Percentiles rank a stretch among this genome's conserved stretches.
phyloP scores from a whole-genome alignment of 2,797 vertebrate species.

The Toxotes lorentzi region DNA sequence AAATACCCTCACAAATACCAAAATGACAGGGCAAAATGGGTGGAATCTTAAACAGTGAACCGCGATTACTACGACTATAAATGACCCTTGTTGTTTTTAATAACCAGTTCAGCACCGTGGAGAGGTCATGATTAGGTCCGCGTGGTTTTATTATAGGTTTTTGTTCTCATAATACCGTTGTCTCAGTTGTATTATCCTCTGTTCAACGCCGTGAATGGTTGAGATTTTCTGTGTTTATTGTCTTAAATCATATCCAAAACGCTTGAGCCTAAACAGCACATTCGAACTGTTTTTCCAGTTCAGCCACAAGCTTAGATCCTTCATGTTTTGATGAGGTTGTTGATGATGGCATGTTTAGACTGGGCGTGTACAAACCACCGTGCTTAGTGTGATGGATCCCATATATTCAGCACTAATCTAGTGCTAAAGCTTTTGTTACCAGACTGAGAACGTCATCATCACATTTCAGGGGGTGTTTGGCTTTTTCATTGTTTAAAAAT shows the following conservation, averaged over 20 bases:
- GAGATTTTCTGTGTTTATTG: conserved; percentile 23
- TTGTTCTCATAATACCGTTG: conserved; percentile 21
- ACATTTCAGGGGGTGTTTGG: not conserved
- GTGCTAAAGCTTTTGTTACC: conserved; percentile 13
- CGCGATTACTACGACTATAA: not conserved
- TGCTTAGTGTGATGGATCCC: conserved; percentile 12
- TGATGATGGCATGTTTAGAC: conserved; percentile 57
- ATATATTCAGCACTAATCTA: conserved; percentile 7
- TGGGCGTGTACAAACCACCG: conserved; percentile 40
- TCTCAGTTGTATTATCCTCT: conserved; percentile 32
- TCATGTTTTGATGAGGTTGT: conserved; percentile 55
- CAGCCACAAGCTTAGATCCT: conserved; percentile 18
- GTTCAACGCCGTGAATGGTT: conserved; percentile 6
- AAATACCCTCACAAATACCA: conserved; percentile 44
- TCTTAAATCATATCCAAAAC: not conserved
- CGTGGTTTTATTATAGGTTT: conserved; percentile 25
- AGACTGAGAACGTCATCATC: not conserved
- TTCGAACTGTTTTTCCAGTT: conserved; percentile 2
- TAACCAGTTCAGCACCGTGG: conserved; percentile 76
- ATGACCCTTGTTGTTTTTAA: conserved; percentile 46
- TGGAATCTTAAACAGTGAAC: not conserved
- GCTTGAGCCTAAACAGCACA: conserved; percentile 9
- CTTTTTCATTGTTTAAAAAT: not conserved
- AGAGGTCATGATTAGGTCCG: conserved; percentile 69
- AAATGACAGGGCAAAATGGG: conserved; percentile 58